Conservation (phyloP, 1,140 invertebrate genomes). For the Calliphora vicina region DNA sequence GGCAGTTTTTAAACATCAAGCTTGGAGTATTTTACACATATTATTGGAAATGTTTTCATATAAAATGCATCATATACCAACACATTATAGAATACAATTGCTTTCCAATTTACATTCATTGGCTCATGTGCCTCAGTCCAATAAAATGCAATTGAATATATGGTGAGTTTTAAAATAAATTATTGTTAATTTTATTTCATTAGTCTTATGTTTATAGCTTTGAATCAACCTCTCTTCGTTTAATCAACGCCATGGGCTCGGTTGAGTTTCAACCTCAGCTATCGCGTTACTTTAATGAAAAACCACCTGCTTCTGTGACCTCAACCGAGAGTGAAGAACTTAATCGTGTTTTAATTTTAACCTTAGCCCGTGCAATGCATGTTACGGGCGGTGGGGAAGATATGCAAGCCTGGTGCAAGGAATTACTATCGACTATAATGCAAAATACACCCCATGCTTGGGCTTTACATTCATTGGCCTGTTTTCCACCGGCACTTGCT, state of each 20-base stretch:
- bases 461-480: constrained; percentile 90
- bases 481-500: constrained; percentile 86
- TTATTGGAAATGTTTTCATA: constrained; percentile 97
- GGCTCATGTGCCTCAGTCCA: constrained; percentile 88
- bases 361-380: constrained; percentile 92
- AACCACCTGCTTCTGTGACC: constrained; percentile 73
- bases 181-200: background rate
- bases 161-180: constrained; percentile 65
- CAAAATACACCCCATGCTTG: constrained; percentile 94
- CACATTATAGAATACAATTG: constrained; percentile 91
- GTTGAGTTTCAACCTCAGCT: constrained; percentile 91
- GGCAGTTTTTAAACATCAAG: constrained; percentile 89
- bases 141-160: constrained; percentile 92
- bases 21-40: constrained; percentile 94
- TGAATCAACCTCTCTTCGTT: constrained; percentile 77
- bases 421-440: constrained; percentile 88
- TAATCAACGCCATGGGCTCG: constrained; percentile 91
- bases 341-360: constrained; percentile 89
- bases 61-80: constrained; percentile 94
- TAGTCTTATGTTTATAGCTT: background rate
- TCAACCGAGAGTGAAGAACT: constrained; percentile 95
- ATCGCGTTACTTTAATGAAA: constrained; percentile 87
- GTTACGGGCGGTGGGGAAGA: constrained; percentile 81
- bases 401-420: constrained; percentile 85
- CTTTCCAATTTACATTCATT: constrained; percentile 88